phyloP scores from a whole-genome alignment of 2,888 invertebrate genomes.

The Orchestes rusci region DNA sequence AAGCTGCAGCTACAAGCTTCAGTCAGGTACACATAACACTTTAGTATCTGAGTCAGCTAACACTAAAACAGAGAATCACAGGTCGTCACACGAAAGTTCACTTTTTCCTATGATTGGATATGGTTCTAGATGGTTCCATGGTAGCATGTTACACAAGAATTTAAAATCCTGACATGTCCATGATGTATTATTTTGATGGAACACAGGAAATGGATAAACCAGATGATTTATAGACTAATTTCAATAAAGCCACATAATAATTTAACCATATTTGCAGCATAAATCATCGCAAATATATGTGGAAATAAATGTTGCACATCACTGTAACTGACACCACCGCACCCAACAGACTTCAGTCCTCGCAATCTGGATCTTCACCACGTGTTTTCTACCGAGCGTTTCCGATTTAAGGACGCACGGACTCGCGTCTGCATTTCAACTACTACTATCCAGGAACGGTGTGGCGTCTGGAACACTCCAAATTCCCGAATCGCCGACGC shows the following conservation, averaged over 20 bases:
- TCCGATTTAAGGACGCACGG: conserved; percentile 24
- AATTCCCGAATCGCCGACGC: conserved; percentile 22
- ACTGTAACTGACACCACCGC: no score
- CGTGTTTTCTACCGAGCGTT: conserved; percentile 13
- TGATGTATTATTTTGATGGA: background rate
- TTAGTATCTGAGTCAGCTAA: background rate
- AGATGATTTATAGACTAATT: no score
- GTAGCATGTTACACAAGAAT: no score
- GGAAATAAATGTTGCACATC: no score
- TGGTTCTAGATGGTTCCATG: no score
- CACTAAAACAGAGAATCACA: conserved; percentile 3
- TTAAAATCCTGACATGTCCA: no score
- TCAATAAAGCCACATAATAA: no score
- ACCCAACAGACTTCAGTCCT: conserved; percentile 1
- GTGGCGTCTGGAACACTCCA: conserved; percentile 18
- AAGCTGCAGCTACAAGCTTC: background rate
- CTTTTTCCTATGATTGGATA: no score
- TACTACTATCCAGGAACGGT: conserved; percentile 31
- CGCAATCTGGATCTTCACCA: conserved; percentile 7
- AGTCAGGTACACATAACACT: conserved; percentile 13
- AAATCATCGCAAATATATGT: no score
- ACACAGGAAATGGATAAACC: background rate
- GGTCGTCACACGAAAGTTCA: no score
- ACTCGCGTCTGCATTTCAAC: conserved; percentile 30
- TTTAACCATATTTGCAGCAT: no score